Evolutionary conservation across 2,113 vertebrate genomes (phyloP).

Genomic region (Garra rufa): DNA sequence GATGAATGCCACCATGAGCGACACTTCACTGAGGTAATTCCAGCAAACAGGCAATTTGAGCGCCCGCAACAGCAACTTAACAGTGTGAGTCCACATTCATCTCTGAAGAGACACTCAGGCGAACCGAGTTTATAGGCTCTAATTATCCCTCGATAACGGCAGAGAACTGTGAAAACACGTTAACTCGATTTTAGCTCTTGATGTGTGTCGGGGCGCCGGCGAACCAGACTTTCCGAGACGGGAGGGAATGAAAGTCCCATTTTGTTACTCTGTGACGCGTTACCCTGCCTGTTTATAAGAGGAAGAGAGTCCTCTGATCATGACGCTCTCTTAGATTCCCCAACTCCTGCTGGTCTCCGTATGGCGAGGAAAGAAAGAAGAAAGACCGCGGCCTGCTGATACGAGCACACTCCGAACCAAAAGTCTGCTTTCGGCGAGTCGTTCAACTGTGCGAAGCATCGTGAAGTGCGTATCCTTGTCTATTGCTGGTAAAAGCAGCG

Average conservation of each 20-base stretch:
- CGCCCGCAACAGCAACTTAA: conserved; percentile 49
- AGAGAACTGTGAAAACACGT: conserved; percentile 31
- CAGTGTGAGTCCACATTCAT: conserved; percentile 53
- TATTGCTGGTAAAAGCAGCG: conserved; percentile 12
- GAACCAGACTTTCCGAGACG: background rate
- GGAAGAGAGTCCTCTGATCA: conserved; percentile 11
- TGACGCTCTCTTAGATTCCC: background rate
- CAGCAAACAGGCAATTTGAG: conserved; percentile 63
- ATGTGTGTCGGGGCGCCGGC: background rate
- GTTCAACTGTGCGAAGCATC: conserved; percentile 14
- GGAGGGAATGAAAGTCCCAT: background rate
- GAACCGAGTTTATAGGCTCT: conserved; percentile 31
- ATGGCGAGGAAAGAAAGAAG: conserved; percentile 15
- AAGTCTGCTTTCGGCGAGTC: background rate
- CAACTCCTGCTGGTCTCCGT: conserved; percentile 5
- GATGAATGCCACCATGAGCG: conserved; percentile 51
- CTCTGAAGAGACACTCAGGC: conserved; percentile 33
- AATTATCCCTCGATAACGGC: conserved; percentile 39
- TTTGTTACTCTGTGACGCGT: background rate
- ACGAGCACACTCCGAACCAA: conserved; percentile 22
- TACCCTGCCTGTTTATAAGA: background rate
- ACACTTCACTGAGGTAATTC: conserved; percentile 57
- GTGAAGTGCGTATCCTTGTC: conserved; percentile 17
- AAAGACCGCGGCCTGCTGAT: conserved; percentile 18
- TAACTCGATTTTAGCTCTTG: conserved; percentile 27